Base-by-base conservation (phyloP, 2,113 vertebrate genomes). In the Sinocyclocheilus grahami region DNA sequence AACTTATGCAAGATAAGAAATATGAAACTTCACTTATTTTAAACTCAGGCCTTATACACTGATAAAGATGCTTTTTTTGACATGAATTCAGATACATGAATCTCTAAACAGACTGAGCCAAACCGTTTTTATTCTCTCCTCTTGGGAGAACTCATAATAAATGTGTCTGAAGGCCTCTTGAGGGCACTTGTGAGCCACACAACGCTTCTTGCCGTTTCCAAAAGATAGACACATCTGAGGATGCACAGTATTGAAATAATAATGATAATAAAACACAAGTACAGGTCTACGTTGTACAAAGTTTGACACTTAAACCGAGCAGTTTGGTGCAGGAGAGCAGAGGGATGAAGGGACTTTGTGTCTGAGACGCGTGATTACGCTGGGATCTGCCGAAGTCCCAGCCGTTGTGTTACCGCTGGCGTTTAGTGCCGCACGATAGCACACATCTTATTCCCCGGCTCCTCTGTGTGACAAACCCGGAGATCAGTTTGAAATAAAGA, bases 171-270 rank as follows among this genome's bases (percentile, higher is more conserved):
- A 18, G 33, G 42, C 86, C 86, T 83, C 80, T 80, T 83, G 86
- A 76, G 67, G 88, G 86, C 75, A 69, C 86, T 82, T 85, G 74
- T 63, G 86, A 87, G 85, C 82, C n/a, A 74, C 30, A 80, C 4
- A 81, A 33, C 0, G 0, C 30, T 69, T 24, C 8, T 16, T 0
- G 24, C 3, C 5, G 3, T 33, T 27, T 24, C 12, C 10, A 76
- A 72, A 82, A 76, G 78, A 87, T 48, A 55, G 84, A 82, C 69
- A 80, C 22, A 27, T 37, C n/a, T 63, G 78, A 87, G 58, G 77
- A 81, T n/a, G 58, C 71, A 75, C 55, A 14, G 55, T 16, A 39
- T 79, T 78, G 22, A 60, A 74, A 85, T 84, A 33, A 75, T 69
- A 33, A 75, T 81, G 30, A 74, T 72, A 76, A 82, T 37, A 60